A percentile compares a stretch with the other conserved stretches of the same genome.
phyloP scores from a whole-genome alignment of 2,797 vertebrate species.

The Peromyscus attwateri region DNA sequence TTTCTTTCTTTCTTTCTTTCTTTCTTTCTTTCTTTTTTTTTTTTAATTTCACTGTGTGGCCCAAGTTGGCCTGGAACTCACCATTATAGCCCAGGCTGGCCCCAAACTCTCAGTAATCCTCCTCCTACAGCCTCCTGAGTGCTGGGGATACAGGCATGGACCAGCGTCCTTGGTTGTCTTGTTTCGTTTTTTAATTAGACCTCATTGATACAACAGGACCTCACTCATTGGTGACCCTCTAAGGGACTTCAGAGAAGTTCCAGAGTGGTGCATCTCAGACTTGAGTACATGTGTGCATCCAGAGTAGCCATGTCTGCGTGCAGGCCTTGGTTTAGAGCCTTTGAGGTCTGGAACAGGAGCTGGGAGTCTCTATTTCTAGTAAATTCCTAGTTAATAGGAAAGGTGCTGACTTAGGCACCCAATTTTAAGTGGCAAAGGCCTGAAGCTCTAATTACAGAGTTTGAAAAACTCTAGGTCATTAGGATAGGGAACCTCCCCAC shows the following conservation, averaged over 20 bases:
- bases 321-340: neutral
- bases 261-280: neutral
- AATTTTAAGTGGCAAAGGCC: neutral
- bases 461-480: neutral
- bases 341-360: neutral
- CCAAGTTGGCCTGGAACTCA: neutral
- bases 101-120: neutral
- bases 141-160: neutral
- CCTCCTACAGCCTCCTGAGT: no score
- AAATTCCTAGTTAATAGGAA: neutral
- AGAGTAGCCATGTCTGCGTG: neutral
- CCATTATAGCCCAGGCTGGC: neutral
- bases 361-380: neutral
- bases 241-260: neutral
- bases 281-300: neutral
- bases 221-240: neutral
- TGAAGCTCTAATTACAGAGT: neutral
- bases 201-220: neutral
- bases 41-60: neutral
- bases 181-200: neutral
- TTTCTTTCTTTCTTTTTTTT: rapidly evolving
- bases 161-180: neutral
- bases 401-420: neutral
- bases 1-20: neutral
- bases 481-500: neutral